A percentile compares a stretch with the other conserved stretches of the same genome.
Evolutionary conservation across 2,888 invertebrate species (phyloP).

Genomic region (Drosophila maculinotata): DNA sequence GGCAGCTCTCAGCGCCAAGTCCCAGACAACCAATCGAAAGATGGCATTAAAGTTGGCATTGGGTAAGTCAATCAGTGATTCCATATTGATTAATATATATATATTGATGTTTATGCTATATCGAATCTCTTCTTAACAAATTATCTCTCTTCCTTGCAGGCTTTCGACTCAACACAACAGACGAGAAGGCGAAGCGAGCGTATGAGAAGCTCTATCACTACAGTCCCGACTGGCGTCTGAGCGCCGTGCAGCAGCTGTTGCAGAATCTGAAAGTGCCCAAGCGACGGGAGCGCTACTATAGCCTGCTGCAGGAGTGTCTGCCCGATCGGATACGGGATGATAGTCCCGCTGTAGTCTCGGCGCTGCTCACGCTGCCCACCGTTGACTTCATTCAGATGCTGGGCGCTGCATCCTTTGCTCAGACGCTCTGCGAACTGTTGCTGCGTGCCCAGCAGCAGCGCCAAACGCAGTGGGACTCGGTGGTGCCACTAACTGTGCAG

Average conservation of each 20-base stretch:
- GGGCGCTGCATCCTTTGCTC: constrained; percentile 85
- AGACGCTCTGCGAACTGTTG: constrained; percentile 86
- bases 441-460: constrained; percentile 83
- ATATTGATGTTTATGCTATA: no score
- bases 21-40: constrained; percentile 68
- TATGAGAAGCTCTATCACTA: constrained; percentile 91
- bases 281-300: constrained; percentile 78
- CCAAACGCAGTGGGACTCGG: constrained; percentile 83
- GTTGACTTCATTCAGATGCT: constrained; percentile 85
- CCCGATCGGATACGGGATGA: constrained; percentile 89
- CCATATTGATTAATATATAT: no score
- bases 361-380: constrained; percentile 86
- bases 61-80: constrained; percentile 56
- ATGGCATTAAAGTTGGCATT: constrained; percentile 85
- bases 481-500: constrained; percentile 85
- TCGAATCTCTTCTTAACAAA: no score
- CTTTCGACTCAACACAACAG: constrained; percentile 87
- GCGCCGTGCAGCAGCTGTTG: constrained; percentile 89
- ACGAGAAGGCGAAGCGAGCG: constrained; percentile 86
- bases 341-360: constrained; percentile 87
- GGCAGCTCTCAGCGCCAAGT: constrained; percentile 85
- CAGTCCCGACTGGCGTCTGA: constrained; percentile 88
- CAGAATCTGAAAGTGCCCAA: constrained; percentile 86
- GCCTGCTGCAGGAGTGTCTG: constrained; percentile 88
- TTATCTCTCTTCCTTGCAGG: constrained; percentile 76